Conservation (phyloP, 2,888 invertebrate species). For the Leptopilina myrica region DNA sequence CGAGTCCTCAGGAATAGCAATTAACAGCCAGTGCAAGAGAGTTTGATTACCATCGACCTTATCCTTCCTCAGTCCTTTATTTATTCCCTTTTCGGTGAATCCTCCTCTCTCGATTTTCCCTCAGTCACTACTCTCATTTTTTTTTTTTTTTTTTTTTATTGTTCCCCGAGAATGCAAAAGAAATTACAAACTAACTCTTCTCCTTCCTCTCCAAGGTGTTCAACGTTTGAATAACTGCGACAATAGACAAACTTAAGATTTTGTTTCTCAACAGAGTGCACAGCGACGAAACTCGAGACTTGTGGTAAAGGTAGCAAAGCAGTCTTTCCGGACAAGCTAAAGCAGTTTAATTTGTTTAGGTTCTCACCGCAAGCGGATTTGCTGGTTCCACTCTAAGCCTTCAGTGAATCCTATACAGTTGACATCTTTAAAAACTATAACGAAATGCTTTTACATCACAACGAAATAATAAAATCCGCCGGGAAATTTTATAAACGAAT, state of each 20-base stretch:
- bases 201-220: neutral
- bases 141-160: neutral
- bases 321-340: constrained; percentile 25
- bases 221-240: constrained; percentile 13
- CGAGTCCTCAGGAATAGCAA: constrained; percentile 64
- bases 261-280: constrained; percentile 2
- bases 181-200: constrained; percentile 14
- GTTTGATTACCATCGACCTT: constrained; percentile 69
- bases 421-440: neutral
- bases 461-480: neutral
- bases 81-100: constrained; percentile 22
- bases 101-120: constrained; percentile 9
- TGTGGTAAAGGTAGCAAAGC: constrained; percentile 3
- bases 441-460: neutral
- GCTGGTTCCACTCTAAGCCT: constrained; percentile 6
- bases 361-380: constrained; percentile 26
- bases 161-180: neutral
- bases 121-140: neutral
- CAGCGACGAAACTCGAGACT: constrained; percentile 11
- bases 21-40: constrained; percentile 68
- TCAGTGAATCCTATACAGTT: neutral
- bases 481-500: neutral
- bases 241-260: constrained; percentile 25
- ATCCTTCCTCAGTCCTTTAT: constrained; percentile 46
- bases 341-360: constrained; percentile 39